Conservation (phyloP, 1,140 invertebrate genomes). For the Rhopalosiphum maidis region DNA sequence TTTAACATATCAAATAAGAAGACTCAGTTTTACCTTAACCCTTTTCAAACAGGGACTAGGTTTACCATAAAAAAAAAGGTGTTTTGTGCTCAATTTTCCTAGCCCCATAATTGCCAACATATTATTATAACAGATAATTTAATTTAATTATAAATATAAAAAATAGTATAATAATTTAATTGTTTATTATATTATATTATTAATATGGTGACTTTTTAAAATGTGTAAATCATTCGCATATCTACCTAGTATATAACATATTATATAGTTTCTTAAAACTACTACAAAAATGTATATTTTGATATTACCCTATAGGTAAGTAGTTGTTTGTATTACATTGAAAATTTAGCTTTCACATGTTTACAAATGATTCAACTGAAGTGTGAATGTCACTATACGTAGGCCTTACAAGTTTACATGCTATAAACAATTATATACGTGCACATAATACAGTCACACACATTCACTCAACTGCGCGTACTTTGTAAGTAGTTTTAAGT, state of each 20-base stretch:
- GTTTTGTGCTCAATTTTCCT: no score
- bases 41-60: no score
- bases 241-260: background rate
- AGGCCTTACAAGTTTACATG: background rate
- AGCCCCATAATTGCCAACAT: no score
- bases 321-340: background rate
- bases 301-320: background rate
- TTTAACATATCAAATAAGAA: no score
- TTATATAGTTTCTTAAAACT: slow-evolving; percentile 1
- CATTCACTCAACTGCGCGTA: background rate
- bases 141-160: background rate
- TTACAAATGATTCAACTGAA: background rate
- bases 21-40: no score
- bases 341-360: slow-evolving; percentile 41
- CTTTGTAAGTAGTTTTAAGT: background rate
- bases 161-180: background rate
- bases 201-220: background rate
- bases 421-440: background rate
- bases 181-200: background rate
- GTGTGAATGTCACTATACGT: slow-evolving; percentile 3
- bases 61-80: no score
- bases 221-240: background rate
- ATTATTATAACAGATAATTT: background rate
- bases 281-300: background rate
- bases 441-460: background rate